Evolutionary conservation across 2,113 vertebrate species (phyloP).

Genomic region (Oxyruncus cristatus): DNA sequence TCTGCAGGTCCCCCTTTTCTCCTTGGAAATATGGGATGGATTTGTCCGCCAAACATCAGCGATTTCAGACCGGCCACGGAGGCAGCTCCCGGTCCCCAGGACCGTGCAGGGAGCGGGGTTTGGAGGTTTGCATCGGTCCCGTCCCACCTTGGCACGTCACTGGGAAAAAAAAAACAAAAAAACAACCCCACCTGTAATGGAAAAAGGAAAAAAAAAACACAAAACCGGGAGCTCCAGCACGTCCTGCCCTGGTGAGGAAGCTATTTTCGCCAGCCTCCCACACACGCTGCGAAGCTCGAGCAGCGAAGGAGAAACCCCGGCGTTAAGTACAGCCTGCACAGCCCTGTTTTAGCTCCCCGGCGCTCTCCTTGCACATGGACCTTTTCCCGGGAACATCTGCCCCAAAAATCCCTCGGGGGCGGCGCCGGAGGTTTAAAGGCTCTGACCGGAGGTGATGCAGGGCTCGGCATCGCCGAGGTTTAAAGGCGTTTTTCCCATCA

Average conservation of each 20-base stretch:
- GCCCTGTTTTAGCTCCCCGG: fast-evolving
- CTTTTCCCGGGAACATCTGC: not conserved
- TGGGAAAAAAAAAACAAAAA: not conserved
- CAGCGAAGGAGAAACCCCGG: not conserved
- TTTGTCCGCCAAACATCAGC: not conserved
- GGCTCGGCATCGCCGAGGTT: not conserved
- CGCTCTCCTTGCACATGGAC: not conserved
- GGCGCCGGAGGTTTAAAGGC: too few species aligned
- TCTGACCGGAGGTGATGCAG: not conserved
- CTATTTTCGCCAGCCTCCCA: slow-evolving; percentile 49
- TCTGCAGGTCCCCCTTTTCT: not conserved
- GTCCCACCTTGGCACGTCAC: not conserved
- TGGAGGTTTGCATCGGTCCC: not conserved
- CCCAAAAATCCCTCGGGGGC: not conserved
- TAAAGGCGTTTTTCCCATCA: not conserved
- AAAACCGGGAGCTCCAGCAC: not conserved
- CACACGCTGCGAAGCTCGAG: not conserved
- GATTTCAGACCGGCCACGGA: not conserved
- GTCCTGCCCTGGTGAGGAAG: not conserved
- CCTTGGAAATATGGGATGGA: not conserved
- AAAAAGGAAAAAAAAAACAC: not conserved
- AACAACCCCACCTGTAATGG: not conserved
- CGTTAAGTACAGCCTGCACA: not conserved
- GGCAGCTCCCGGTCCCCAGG: not conserved
- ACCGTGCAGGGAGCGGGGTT: not conserved